These are phyloP conservation scores for Nezara viridula DNA, from an alignment of 2,888 invertebrate species.

Conservation along the genomic window DNA sequence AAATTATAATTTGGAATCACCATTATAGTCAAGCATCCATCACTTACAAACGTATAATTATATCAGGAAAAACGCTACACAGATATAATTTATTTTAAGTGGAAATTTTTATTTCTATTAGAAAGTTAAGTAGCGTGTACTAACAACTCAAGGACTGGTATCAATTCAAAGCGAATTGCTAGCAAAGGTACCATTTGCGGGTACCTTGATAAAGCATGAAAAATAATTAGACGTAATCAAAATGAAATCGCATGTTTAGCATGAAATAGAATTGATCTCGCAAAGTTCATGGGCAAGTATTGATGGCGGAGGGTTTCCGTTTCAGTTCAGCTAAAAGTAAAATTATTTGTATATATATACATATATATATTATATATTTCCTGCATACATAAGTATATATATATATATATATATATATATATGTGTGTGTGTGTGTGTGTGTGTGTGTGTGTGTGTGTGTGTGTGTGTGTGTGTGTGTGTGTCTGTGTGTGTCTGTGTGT, in stretches of 20 bases:
- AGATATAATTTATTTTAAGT: constrained; percentile 11
- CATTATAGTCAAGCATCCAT: not conserved
- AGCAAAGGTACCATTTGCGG: not conserved
- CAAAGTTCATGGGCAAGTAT: not conserved
- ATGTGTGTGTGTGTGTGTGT: too few species aligned
- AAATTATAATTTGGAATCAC: not conserved
- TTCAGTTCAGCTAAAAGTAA: not conserved
- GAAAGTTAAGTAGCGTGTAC: not conserved
- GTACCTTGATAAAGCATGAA: not conserved
- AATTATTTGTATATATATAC: not conserved
- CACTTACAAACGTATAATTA: not conserved
- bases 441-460: too few species aligned
- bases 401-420: too few species aligned
- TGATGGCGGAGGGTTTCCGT: not conserved
- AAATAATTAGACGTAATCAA: constrained; percentile 7
- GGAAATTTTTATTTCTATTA: not conserved
- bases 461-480: too few species aligned
- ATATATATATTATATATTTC: too few species aligned
- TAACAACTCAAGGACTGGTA: constrained; percentile 20
- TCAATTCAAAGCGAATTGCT: not conserved
- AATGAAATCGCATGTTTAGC: constrained; percentile 4
- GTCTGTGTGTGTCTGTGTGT: too few species aligned
- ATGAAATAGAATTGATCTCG: not conserved
- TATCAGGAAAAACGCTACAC: not conserved
- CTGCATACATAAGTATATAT: too few species aligned